These are phyloP conservation scores for Crematogaster levior DNA, from an alignment of 2,888 invertebrate species.

Conservation along the genomic window DNA sequence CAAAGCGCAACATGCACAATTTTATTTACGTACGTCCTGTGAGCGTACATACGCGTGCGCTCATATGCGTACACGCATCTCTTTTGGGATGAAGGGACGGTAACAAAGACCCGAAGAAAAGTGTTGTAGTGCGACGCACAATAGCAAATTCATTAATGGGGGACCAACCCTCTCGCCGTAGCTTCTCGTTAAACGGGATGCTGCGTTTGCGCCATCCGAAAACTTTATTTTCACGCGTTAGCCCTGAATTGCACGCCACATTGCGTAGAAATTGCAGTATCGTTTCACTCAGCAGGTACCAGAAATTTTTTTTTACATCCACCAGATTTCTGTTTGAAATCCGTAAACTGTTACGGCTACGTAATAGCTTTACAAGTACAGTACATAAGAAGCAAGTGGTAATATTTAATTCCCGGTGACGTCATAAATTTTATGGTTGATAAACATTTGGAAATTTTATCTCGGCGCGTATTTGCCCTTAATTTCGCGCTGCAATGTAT, in stretches of 20 bases:
- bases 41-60: neutral
- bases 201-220: neutral
- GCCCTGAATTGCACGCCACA: neutral
- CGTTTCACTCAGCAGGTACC: neutral
- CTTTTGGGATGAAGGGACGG: conserved; percentile 12
- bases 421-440: neutral
- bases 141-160: conserved; percentile 45
- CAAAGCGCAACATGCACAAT: conserved; percentile 51
- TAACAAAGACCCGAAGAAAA: conserved; percentile 42
- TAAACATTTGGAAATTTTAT: neutral
- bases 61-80: conserved; percentile 6
- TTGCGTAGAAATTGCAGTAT: neutral
- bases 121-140: conserved; percentile 24
- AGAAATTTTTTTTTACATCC: neutral
- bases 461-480: neutral
- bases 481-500: neutral
- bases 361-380: neutral
- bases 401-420: neutral
- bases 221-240: conserved; percentile 15
- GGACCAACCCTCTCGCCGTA: conserved; percentile 15
- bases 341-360: neutral
- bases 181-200: conserved; percentile 19
- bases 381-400: neutral
- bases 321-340: neutral
- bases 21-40: conserved; percentile 24